Percentiles rank a stretch among this genome's conserved stretches.
phyloP scores from a whole-genome alignment of 2,113 vertebrate genomes.

The Ancistrus triradiatus region DNA sequence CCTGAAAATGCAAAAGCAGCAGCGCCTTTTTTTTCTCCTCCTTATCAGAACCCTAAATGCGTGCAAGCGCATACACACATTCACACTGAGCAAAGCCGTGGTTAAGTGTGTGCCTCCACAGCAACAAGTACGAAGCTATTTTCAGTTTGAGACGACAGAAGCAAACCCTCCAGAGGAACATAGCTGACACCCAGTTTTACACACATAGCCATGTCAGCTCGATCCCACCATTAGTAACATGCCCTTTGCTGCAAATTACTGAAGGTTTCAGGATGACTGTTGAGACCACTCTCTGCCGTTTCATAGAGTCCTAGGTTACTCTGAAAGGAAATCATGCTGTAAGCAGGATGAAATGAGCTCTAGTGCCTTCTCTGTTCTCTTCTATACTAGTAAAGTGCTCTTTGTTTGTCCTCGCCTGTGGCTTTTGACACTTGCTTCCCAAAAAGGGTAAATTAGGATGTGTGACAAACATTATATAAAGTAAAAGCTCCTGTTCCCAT shows the following conservation, averaged over 20 bases:
- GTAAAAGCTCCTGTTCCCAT: slow-evolving; percentile 69
- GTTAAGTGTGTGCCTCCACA: slow-evolving; percentile 36
- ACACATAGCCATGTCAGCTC: background rate
- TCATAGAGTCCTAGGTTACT: background rate
- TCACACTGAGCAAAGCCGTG: slow-evolving; percentile 30
- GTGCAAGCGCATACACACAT: slow-evolving; percentile 29
- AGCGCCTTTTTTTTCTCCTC: slow-evolving; percentile 48
- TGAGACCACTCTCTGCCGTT: background rate
- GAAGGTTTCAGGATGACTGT: background rate
- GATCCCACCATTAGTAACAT: background rate
- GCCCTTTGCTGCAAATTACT: background rate
- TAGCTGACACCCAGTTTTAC: slow-evolving; percentile 17
- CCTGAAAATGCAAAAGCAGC: slow-evolving; percentile 57
- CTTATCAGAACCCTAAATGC: slow-evolving; percentile 43
- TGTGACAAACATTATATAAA: slow-evolving; percentile 67
- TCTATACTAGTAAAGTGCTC: slow-evolving; percentile 16
- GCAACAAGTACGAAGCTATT: slow-evolving; percentile 26
- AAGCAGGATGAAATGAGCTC: slow-evolving; percentile 19
- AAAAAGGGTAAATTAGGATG: slow-evolving; percentile 73
- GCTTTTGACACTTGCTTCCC: slow-evolving; percentile 63
- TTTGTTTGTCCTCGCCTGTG: slow-evolving; percentile 53
- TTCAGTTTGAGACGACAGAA: slow-evolving; percentile 36
- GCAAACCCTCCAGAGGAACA: slow-evolving; percentile 16
- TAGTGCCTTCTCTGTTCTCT: slow-evolving; percentile 35
- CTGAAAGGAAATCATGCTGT: slow-evolving; percentile 6